Base-by-base conservation (phyloP, 2,888 invertebrate species). In the Thereva nobilitata region DNA sequence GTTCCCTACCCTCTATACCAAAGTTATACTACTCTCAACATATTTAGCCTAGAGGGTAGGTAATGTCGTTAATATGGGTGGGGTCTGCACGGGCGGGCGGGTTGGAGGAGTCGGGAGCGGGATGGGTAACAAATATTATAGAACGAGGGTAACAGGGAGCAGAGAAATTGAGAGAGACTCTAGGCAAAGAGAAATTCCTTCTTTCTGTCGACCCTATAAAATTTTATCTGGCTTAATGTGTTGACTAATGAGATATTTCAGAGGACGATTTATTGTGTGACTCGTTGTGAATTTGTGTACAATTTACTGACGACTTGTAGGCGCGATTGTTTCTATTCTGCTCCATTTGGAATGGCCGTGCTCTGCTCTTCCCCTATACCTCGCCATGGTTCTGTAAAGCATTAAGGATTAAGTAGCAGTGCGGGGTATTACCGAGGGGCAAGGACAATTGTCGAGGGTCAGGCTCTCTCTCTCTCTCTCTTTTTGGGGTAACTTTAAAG, bases 201-300 rank as follows among this genome's bases (percentile, higher is more conserved):
- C n/a, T 9, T 53, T 40, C 37, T 44, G 56, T 44, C 44, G 38
- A 35, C 57, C 57, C 40, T 47, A 59, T 47, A 37, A 59, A 59
- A 59, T 59, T 59, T 59, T 35, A 59, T 47, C 47, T 38, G 47
- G 47, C 23, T 59, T 47, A 59, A 59, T 59, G 57, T 47, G 37
- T 12, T 45, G 57, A 59, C 57, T 59, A 59, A 59, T 59, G 57
- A 59, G 57, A 59, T 59, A 47, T 59, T 59, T 59, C 47, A 6
- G 57, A 47, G 57, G 47, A 59, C 45, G 47, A 59, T 59, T 59
- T 59, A 59, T 59, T 59, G 57, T 59, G 45, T 47, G 47, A 59
- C 57, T 45, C 45, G 47, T 38, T 38, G 47, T 37, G 47, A 59
- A 59, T 59, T 59, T 59, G 47, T 59, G 47, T 47, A 59, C 37